Conservation (phyloP, 2,113 vertebrate genomes). For the Nerophis lumbriciformis region DNA sequence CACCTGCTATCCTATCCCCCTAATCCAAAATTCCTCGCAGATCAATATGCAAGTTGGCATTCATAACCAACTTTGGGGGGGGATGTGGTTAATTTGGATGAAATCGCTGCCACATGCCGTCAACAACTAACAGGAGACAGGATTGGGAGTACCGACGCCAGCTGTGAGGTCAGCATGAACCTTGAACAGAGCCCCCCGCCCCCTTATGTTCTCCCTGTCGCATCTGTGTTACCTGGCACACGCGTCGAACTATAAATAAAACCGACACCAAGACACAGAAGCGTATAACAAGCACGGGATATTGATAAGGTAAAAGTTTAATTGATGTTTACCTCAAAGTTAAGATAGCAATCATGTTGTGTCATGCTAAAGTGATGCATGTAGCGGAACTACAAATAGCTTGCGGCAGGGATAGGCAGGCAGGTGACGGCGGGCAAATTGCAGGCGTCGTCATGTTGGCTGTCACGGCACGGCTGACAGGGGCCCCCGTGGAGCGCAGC, state of each 20-base stretch:
- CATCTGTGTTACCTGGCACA: constrained; percentile 60
- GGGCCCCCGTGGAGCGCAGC: constrained; percentile 41
- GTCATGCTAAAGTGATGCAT: constrained; percentile 48
- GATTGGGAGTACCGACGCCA: constrained; percentile 57
- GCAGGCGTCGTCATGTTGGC: constrained; percentile 62
- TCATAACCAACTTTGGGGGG: constrained; percentile 61
- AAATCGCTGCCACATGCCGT: constrained; percentile 72
- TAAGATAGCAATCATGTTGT: constrained; percentile 45
- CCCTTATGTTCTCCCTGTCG: constrained; percentile 53
- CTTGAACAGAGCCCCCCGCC: constrained; percentile 53
- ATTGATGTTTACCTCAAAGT: constrained; percentile 58
- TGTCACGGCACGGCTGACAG: constrained; percentile 61
- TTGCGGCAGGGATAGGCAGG: constrained; percentile 48
- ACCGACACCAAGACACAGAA: constrained; percentile 47
- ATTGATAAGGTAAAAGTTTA: constrained; percentile 53
- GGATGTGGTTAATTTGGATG: constrained; percentile 72
- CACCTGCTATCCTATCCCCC: constrained; percentile 62
- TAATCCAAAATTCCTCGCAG: constrained; percentile 58
- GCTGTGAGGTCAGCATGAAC: constrained; percentile 58
- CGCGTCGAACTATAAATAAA: constrained; percentile 49
- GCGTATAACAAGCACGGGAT: constrained; percentile 19
- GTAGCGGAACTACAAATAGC: constrained; percentile 64
- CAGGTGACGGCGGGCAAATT: constrained; percentile 63
- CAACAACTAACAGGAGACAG: constrained; percentile 67
- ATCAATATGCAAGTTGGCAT: constrained; percentile 71